Evolutionary conservation across 1,140 invertebrate species (phyloP), one percentile per base, ranked within the genome.

Genomic region (Trachymyrmex cornetzi): DNA sequence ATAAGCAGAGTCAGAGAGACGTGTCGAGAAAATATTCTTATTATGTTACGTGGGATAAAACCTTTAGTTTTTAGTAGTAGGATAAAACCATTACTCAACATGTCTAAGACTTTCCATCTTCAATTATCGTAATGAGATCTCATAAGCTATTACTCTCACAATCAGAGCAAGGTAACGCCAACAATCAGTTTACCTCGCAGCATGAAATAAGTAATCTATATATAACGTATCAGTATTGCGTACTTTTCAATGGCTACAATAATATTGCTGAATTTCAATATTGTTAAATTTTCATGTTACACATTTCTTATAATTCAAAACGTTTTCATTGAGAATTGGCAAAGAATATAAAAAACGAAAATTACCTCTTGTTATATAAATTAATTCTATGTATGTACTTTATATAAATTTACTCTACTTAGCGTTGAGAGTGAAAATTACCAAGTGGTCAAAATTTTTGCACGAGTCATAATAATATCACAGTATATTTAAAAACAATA

Each of bases 81-180:
- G n/a, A n/a, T n/a, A n/a, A n/a, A n/a, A n/a, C n/a, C 38, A 48
- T 82, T 69, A 53, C 22, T 69, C 64, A 69, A 69, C 19, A 38
- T n/a, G 16, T 69, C 69, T 55, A 9, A 27, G 22, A 61, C 16
- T 63, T 63, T 77, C 38, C 57, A 55, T 74, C 24, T 44, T 77
- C 30, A 44, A 61, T 77, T 77, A 77, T 77, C n/a, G 14, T 77
- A 77, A 77, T 77, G 34, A 77, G 57, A 63, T 77, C 72, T 55
- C n/a, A n/a, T 22, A 22, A 74, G 50, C 50, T 55, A 59, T 75
- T 57, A 27, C 19, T n/a, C 16, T 34, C 12, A 44, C 38, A 44
- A 44, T 44, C 38, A n/a, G 48, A 9, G 19, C 27, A 34, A 50
- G 50, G 50, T 34, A 53, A 55, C 50, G 12, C 24, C 19, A 34